Base-by-base conservation (phyloP, 1,140 invertebrate genomes). In the Lepidostoma basale region DNA sequence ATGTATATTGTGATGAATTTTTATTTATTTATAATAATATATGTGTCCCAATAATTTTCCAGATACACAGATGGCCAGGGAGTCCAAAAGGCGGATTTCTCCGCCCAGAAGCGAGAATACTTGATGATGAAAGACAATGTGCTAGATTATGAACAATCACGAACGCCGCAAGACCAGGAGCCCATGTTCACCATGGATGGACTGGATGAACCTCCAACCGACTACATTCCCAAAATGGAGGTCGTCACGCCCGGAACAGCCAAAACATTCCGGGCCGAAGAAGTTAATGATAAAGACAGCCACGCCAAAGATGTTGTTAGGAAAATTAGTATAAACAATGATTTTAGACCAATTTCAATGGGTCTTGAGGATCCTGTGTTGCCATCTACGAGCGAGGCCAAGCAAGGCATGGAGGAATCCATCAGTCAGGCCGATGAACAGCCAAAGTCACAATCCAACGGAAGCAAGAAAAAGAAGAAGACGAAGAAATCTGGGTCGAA, bases 401-500 rank as follows among this genome's bases (percentile, higher is more conserved):
- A 75, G 26, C 42, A 56, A 44, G 20, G 75, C 78, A 28, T 60
- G 67, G 33, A 80, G 75, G 59, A 74, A 74, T 39, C 74, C 66
- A 74, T 39, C 8, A 59, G 8, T 16, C 54, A 39, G 10, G 77
- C 81, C 16, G 81, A 83, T 2, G 40, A 75, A 8, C 78, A 80
- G 65, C 76, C 74, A 30, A 83, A 82, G 39, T 77, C 52, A 10
- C 63, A 64, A 16, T 68, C 77, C 0, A 83, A 83, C 60, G 81
- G 80, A 0, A 83, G 87, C 39, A 92, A 88, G 39, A 92, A 92
- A 73, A 88, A 91, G 73, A 92, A 90, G 75, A 86, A 91, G 8
- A 89, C 89, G 74, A 90, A 90, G 80, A 92, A 89, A 83, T 87
- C 88, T n/a, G 83, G 88, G 56, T 88, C 90, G 77, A 92, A 91